Percentiles rank a stretch among this genome's conserved stretches.
phyloP scores from a whole-genome alignment of 23 tunicate species.

The Pegea sp. region DNA sequence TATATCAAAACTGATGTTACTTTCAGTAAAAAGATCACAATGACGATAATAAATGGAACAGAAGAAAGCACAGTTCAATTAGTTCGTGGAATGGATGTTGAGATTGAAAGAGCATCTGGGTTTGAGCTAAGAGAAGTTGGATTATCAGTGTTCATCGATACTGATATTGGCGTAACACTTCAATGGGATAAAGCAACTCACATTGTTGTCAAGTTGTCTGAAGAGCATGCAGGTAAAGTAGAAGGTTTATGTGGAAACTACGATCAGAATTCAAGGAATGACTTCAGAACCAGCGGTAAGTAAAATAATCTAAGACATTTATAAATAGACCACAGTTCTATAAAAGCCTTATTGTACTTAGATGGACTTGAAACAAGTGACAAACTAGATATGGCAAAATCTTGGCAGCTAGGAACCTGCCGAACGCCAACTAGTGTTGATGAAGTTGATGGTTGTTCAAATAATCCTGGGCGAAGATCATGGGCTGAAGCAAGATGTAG shows the following conservation, averaged over 20 bases:
- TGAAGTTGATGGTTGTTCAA: conserved; percentile 68
- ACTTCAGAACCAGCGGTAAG: conserved; percentile 73
- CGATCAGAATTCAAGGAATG: conserved; percentile 82
- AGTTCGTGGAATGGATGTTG: conserved; percentile 83
- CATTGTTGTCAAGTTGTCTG: conserved; percentile 45
- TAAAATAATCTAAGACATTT: too few relatives aligned
- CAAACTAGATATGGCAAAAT: conserved; percentile 50
- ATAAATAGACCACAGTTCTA: too few relatives aligned
- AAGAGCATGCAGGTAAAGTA: conserved; percentile 93
- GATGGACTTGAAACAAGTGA: conserved; percentile 74
- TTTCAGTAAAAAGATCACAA: conserved; percentile 78
- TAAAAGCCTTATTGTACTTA: too few relatives aligned
- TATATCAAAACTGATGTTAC: not conserved
- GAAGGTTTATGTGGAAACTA: conserved; percentile 96
- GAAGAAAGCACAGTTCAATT: conserved; percentile 54
- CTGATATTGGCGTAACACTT: conserved; percentile 77
- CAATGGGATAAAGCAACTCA: conserved; percentile 99
- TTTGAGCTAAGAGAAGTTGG: conserved; percentile 87
- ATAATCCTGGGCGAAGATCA: conserved; percentile 60
- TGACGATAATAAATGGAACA: conserved; percentile 58
- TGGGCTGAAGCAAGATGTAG: conserved; percentile 95
- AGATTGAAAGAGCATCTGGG: conserved; percentile 54
- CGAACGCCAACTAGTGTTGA: conserved; percentile 47
- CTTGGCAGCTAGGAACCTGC: conserved; percentile 90
- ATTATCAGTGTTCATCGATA: conserved; percentile 82